phyloP scores from a whole-genome alignment of 2,113 vertebrate species.

The Eptesicus fuscus region DNA sequence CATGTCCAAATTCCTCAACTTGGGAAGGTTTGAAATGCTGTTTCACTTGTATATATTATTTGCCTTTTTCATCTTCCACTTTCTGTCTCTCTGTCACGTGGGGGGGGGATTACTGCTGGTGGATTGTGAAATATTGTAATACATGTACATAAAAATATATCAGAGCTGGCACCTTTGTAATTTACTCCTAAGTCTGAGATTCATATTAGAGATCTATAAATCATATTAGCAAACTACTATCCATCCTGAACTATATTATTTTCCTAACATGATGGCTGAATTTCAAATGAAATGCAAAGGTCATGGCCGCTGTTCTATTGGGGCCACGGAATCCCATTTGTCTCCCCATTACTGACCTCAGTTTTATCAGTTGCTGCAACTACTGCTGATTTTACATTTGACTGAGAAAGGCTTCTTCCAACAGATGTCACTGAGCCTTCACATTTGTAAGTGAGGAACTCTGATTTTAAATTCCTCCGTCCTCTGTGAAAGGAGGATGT shows the following conservation, averaged over 20 bases:
- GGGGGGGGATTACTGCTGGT: not conserved
- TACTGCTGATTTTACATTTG: not conserved
- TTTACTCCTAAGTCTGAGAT: conserved; percentile 64
- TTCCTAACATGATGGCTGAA: conserved; percentile 57
- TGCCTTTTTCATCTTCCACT: not conserved
- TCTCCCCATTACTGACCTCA: conserved; percentile 60
- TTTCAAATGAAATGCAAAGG: conserved; percentile 75
- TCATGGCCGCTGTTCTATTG: conserved; percentile 49
- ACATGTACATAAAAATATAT: conserved; percentile 56
- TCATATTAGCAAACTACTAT: conserved; percentile 67
- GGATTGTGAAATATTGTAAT: conserved; percentile 56
- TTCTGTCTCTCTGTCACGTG: not conserved
- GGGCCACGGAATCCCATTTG: conserved; percentile 67
- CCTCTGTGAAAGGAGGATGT: not conserved
- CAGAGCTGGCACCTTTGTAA: conserved; percentile 57
- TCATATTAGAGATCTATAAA: conserved; percentile 63
- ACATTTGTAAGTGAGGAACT: not conserved
- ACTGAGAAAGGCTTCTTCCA: not conserved
- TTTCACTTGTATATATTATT: not conserved
- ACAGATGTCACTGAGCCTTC: not conserved
- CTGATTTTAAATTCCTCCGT: not conserved
- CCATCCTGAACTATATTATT: conserved; percentile 59
- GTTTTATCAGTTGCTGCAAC: conserved; percentile 31
- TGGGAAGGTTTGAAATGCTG: not conserved
- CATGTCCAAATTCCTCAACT: not conserved